phyloP scores from a whole-genome alignment of 2,888 invertebrate species.

The Troides helena region DNA sequence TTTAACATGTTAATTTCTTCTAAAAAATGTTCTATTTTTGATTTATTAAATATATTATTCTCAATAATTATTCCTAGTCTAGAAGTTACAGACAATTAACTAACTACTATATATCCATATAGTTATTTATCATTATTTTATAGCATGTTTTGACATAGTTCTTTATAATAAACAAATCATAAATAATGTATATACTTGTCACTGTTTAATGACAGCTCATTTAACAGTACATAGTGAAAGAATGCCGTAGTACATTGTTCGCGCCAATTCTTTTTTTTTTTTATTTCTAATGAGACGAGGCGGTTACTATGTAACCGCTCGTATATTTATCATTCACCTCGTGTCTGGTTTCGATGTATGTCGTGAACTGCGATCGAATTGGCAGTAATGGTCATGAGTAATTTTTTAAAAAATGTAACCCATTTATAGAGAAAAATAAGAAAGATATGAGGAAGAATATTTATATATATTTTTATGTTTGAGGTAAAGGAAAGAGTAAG shows the following conservation, averaged over 20 bases:
- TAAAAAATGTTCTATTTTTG: too few relatives aligned
- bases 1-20: too few relatives aligned
- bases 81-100: too few relatives aligned
- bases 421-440: too few relatives aligned
- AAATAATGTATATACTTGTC: not conserved
- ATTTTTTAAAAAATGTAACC: not conserved
- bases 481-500: too few relatives aligned
- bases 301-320: not conserved
- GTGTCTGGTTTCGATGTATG: not conserved
- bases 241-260: not conserved
- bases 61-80: too few relatives aligned
- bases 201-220: not conserved
- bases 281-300: not conserved
- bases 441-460: too few relatives aligned
- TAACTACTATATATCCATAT: too few relatives aligned
- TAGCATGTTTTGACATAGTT: too few relatives aligned
- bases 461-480: too few relatives aligned
- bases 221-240: not conserved
- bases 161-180: not conserved
- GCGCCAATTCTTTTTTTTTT: not conserved
- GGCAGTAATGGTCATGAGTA: not conserved
- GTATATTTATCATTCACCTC: not conserved
- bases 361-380: not conserved
- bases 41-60: too few relatives aligned
- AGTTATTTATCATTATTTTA: too few relatives aligned